phyloP scores from a whole-genome alignment of 2,888 invertebrate species.

The Tridacna crocea region DNA sequence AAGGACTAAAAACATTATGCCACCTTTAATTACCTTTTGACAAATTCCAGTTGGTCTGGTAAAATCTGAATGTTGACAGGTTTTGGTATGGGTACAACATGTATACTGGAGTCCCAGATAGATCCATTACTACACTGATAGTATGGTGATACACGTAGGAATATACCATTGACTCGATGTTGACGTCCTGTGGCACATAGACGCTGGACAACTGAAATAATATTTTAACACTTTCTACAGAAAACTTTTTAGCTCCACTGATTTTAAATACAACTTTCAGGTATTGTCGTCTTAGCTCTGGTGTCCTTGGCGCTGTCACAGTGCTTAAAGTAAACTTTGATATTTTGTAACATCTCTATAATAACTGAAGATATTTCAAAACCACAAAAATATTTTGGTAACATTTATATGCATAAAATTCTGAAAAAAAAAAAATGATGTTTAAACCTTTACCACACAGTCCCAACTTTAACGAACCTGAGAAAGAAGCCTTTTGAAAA shows the following conservation, averaged over 20 bases:
- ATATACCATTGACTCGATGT: constrained; percentile 54
- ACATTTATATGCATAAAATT: no score
- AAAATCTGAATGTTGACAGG: constrained; percentile 59
- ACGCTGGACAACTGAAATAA: constrained; percentile 43
- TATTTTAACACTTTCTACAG: not conserved
- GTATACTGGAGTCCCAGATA: constrained; percentile 56
- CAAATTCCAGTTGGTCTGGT: constrained; percentile 61
- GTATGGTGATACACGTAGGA: constrained; percentile 55
- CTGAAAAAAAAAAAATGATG: no score
- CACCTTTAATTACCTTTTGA: constrained; percentile 50
- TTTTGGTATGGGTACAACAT: constrained; percentile 51
- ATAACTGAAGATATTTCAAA: no score
- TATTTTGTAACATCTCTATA: no score
- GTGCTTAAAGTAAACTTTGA: no score
- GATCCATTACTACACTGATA: constrained; percentile 52
- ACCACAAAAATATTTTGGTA: no score
- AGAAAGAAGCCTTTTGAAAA: not conserved
- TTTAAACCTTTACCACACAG: no score
- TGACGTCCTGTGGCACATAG: constrained; percentile 37
- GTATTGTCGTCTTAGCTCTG: not conserved
- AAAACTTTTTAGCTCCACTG: no score
- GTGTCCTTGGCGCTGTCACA: no score
- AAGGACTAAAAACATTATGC: no score
- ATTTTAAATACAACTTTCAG: not conserved
- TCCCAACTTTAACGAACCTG: no score